Conservation (phyloP, 2,113 vertebrate genomes). For the Dryoscopus gambensis region DNA sequence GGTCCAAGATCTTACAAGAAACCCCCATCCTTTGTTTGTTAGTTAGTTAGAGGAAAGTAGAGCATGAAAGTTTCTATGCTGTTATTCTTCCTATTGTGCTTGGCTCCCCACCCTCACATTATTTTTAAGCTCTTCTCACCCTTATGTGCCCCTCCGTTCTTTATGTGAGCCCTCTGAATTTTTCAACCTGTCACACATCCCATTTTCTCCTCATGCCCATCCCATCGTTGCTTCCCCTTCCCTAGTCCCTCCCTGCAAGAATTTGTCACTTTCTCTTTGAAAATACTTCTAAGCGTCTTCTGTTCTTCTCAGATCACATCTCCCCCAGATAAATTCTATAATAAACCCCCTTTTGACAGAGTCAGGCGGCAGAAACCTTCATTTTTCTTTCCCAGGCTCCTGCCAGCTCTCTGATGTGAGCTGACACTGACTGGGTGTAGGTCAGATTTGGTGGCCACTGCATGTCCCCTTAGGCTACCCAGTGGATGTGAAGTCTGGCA, state of each 20-base stretch:
- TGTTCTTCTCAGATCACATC: not conserved
- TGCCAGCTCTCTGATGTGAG: not conserved
- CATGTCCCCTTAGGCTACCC: not conserved
- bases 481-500: slow-evolving; percentile 5
- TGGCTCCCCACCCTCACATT: not conserved
- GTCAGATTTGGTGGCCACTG: not conserved
- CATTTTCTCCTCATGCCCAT: not conserved
- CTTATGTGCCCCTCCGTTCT: not conserved
- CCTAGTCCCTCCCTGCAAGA: not conserved
- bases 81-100: not conserved
- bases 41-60: not conserved
- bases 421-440: not conserved
- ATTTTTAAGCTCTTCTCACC: not conserved
- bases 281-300: not conserved
- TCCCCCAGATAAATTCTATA: not conserved
- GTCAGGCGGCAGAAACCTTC: rapidly evolving
- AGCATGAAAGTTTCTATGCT: not conserved
- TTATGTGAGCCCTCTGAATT: not conserved
- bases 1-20: not conserved
- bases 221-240: not conserved
- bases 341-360: not conserved
- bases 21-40: not conserved
- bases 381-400: not conserved
- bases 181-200: not conserved
- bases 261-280: not conserved